Evolutionary conservation across 2,113 vertebrate species (phyloP).

Genomic region (Indicator maculatus): DNA sequence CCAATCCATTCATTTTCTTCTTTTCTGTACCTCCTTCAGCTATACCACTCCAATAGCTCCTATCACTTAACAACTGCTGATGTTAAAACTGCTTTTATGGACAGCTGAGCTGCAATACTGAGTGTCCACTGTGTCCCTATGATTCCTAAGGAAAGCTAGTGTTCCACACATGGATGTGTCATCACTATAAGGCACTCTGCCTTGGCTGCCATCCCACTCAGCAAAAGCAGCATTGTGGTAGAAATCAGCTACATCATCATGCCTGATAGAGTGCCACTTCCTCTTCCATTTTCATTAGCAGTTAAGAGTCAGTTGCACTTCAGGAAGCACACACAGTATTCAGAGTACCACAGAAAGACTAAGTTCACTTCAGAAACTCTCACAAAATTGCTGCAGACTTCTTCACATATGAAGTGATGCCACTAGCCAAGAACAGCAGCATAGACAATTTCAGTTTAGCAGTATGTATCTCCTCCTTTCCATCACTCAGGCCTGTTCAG

Average conservation of each 20-base stretch:
- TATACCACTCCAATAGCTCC: not conserved
- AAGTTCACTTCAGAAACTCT: not conserved
- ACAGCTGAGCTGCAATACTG: not conserved
- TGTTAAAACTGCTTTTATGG: not conserved
- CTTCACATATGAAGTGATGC: not conserved
- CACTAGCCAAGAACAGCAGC: not conserved
- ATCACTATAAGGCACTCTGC: not conserved
- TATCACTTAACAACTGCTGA: not conserved
- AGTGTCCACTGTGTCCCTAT: not conserved
- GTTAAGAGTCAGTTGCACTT: constrained; percentile 13
- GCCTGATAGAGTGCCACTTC: constrained; percentile 12
- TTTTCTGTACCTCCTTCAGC: not conserved
- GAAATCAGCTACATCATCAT: not conserved
- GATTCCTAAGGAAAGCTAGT: not conserved
- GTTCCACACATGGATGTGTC: not conserved
- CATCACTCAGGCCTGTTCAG: not conserved
- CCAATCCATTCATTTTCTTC: not conserved
- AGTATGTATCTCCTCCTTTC: not conserved
- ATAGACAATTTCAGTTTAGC: not conserved
- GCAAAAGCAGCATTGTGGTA: not conserved
- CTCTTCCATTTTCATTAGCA: constrained; percentile 28
- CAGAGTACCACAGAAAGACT: not conserved
- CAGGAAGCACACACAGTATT: not conserved
- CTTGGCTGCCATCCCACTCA: not conserved
- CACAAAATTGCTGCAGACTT: not conserved